phyloP scores from a whole-genome alignment of 2,113 vertebrate species.

The Phyllopteryx taeniolatus region DNA sequence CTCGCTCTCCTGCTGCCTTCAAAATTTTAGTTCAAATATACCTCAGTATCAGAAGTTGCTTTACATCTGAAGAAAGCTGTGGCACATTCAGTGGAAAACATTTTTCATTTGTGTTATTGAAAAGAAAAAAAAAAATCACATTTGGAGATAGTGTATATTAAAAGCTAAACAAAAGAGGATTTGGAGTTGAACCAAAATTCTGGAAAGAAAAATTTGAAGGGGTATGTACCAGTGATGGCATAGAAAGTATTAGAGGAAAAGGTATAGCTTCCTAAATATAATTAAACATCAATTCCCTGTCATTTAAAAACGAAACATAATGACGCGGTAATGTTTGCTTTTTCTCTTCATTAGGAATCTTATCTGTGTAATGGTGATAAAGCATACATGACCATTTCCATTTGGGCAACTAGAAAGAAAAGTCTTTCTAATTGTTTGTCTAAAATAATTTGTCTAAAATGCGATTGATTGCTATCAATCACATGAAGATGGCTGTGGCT shows the following conservation, averaged over 20 bases:
- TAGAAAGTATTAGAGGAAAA: neutral
- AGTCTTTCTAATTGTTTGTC: neutral
- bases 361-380: neutral
- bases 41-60: neutral
- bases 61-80: neutral
- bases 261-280: neutral
- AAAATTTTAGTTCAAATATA: constrained; percentile 10
- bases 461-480: neutral
- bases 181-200: too few species aligned
- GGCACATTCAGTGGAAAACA: neutral
- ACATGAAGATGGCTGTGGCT: too few species aligned
- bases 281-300: neutral
- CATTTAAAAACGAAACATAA: neutral
- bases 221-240: too few species aligned
- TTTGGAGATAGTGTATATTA: too few species aligned
- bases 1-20: constrained; percentile 11
- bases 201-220: too few species aligned
- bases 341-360: too few species aligned
- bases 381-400: neutral
- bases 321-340: neutral
- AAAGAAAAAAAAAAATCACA: too few species aligned
- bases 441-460: neutral
- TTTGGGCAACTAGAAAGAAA: neutral
- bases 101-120: neutral
- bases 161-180: too few species aligned